phyloP scores from a whole-genome alignment of 1,140 invertebrate species.

The Diorhabda sublineata region DNA sequence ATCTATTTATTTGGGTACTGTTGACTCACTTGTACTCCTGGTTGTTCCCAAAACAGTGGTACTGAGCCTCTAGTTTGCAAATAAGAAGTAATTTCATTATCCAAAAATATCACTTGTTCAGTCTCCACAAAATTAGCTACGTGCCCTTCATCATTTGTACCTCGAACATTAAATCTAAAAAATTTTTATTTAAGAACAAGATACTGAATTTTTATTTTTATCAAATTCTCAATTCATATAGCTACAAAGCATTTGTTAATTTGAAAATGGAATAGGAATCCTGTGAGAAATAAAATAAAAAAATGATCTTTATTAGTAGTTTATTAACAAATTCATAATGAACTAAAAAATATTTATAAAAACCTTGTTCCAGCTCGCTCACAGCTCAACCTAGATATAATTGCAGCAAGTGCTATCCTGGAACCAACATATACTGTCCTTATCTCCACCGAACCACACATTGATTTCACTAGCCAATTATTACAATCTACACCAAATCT shows the following conservation, averaged over 20 bases:
- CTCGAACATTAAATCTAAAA: conserved; percentile 89
- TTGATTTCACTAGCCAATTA: conserved; percentile 86
- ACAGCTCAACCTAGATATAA: conserved; percentile 93
- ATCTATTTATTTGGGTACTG: background rate
- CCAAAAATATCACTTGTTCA: conserved; percentile 92
- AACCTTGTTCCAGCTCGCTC: conserved; percentile 89
- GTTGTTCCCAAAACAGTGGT: conserved; percentile 98
- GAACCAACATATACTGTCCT: conserved; percentile 92
- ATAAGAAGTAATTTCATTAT: conserved; percentile 79
- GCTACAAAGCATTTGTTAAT: too few relatives aligned
- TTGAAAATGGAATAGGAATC: too few relatives aligned
- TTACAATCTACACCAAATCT: conserved; percentile 83
- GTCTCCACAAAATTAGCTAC: conserved; percentile 99
- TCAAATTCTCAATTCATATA: too few relatives aligned
- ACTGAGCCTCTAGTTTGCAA: conserved; percentile 93
- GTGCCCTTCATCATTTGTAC: conserved; percentile 98
- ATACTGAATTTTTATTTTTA: too few relatives aligned
- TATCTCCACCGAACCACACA: conserved; percentile 95
- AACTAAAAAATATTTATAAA: background rate
- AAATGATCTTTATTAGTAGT: too few relatives aligned
- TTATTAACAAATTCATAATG: too few relatives aligned
- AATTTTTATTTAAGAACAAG: conserved; percentile 1
- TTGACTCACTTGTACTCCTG: conserved; percentile 79
- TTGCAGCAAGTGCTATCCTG: conserved; percentile 85
- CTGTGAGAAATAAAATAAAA: too few relatives aligned